Conservation (phyloP, 2,888 invertebrate species). For the Mythimna albipuncta region DNA sequence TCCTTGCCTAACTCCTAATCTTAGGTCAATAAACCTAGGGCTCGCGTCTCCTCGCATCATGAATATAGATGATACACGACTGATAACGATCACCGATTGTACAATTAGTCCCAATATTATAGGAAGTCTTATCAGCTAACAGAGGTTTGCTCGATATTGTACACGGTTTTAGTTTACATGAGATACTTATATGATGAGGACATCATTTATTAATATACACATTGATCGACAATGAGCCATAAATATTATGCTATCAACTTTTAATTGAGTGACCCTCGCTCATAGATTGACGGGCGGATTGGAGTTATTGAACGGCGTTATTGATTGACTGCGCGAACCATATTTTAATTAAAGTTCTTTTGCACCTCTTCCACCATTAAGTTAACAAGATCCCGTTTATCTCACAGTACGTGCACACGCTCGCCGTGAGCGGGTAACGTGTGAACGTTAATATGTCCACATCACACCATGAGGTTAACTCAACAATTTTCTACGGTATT, state of each 20-base stretch:
- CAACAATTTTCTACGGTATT: conserved; percentile 28
- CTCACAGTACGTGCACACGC: conserved; percentile 31
- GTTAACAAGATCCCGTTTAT: conserved; percentile 41
- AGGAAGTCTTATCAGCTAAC: conserved; percentile 58
- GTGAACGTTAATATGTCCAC: conserved; percentile 41
- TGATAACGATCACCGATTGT: conserved; percentile 64
- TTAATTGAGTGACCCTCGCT: conserved; percentile 12
- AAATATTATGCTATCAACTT: conserved; percentile 12
- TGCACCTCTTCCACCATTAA: conserved; percentile 39
- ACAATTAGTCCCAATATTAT: conserved; percentile 51
- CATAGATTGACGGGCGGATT: conserved; percentile 21
- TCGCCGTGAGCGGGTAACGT: conserved; percentile 30
- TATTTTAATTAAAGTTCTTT: conserved; percentile 53
- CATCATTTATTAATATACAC: conserved; percentile 18
- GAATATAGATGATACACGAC: conserved; percentile 52
- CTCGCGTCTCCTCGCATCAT: conserved; percentile 71
- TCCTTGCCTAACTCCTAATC: conserved; percentile 80
- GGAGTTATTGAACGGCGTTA: conserved; percentile 26
- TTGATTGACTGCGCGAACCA: conserved; percentile 23
- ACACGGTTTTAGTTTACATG: conserved; percentile 20
- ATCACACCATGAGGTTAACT: conserved; percentile 30
- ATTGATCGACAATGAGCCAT: conserved; percentile 9
- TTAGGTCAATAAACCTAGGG: conserved; percentile 73
- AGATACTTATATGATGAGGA: conserved; percentile 17
- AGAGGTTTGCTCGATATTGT: conserved; percentile 46